Base-by-base conservation (phyloP, 2,113 vertebrate genomes). In the Scopus umbretta region DNA sequence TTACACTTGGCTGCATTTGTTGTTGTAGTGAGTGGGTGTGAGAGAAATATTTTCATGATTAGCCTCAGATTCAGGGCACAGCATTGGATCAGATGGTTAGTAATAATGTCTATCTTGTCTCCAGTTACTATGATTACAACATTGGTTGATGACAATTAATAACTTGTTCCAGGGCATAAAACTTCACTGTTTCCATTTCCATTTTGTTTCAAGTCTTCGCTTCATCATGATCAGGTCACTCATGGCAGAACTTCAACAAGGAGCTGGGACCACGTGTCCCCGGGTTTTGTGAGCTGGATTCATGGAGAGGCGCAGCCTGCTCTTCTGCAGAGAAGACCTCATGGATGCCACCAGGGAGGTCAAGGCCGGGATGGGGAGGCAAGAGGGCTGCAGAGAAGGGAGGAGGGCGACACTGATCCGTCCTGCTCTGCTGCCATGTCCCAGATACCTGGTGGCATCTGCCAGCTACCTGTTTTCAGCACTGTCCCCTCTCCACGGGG, bases 41-140 rank as follows among this genome's bases (percentile, higher is more conserved):
- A 95, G 94, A 94, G 89, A 95, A 94, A 94, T 89, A 92, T 66
- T 97, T 95, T 94, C 78, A 59, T 82, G 80, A 92, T 95, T 92
- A 91, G 53, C n/a, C 55, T 92, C 78, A 76, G 83, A 91, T 95
- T 94, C n/a, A 73, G 74, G 45, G 80, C 78, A 91, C 2, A 2
- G 50, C 40, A 13, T 36, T 89, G 67, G 58, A 92, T 94, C 73
- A 92, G 70, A 91, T 85, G 62, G 43, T 92, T 88, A 75, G 45
- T 91, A 94, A 89, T 87, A 87, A 66, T 50, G 66, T 92, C 86
- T 80, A n/a, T 94, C 80, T 89, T 88, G 56, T 87, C 42, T 96
- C 34, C 62, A 72, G 70, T 95, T 91, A 85, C 66, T 91, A 12
- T 58, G 66, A 73, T 94, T 94, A 63, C 78, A 89, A 10, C 40